Conservation (phyloP, 2,888 invertebrate genomes). For the Ophioninae sp. region DNA sequence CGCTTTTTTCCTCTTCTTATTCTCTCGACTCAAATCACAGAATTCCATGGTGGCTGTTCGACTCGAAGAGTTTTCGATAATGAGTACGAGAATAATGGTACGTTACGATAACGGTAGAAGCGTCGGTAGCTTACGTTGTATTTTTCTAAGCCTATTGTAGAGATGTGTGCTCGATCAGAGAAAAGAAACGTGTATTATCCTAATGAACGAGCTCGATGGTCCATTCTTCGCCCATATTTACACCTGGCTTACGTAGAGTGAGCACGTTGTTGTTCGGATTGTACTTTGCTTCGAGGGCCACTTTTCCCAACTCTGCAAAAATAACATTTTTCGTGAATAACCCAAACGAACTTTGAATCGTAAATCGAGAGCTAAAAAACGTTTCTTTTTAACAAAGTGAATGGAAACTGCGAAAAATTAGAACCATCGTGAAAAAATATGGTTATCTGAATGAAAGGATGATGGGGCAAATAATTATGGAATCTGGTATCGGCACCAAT, state of each 20-base stretch:
- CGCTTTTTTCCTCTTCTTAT: neutral
- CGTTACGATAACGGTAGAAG: slow-evolving; percentile 24
- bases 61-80: slow-evolving; percentile 31
- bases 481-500: no score
- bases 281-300: slow-evolving; percentile 86
- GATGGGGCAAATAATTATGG: no score
- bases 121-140: slow-evolving; percentile 18
- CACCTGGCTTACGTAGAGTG: slow-evolving; percentile 92
- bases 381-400: no score
- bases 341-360: neutral
- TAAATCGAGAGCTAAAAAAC: no score
- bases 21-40: slow-evolving; percentile 23
- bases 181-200: slow-evolving; percentile 15
- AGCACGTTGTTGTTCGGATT: slow-evolving; percentile 86
- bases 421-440: no score
- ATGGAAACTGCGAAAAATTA: no score
- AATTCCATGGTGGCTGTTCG: slow-evolving; percentile 38
- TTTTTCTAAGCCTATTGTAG: slow-evolving; percentile 13
- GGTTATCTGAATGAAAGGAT: no score
- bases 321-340: neutral
- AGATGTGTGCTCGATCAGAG: neutral
- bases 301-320: slow-evolving; percentile 82
- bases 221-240: slow-evolving; percentile 91
- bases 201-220: slow-evolving; percentile 84
- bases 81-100: slow-evolving; percentile 8